Base-by-base conservation (phyloP, 1,140 invertebrate genomes). In the Drosophila lowei region DNA sequence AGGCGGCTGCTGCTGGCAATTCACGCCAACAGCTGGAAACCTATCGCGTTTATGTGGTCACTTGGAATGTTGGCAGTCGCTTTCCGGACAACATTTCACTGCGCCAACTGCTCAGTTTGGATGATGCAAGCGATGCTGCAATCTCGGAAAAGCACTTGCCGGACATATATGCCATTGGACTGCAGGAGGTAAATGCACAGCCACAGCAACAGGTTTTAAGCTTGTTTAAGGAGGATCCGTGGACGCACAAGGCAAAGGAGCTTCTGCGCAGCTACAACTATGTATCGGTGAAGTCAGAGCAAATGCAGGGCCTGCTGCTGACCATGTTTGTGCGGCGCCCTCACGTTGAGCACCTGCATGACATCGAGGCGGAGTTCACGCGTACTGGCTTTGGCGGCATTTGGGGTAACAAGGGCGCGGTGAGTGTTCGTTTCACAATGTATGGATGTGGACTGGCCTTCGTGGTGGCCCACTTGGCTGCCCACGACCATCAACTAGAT, bases 331-430 rank as follows among this genome's bases (percentile, higher is more conserved):
- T 94, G 28, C 93, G 96, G 50, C 93, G 95, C 71, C 94, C 95
- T 78, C 96, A 98, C 92, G 91, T 99, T 0, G 93, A 94, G 18
- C 94, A 96, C 92, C 90, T 98, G 23, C 93, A 96, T 74, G 95
- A 96, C 81, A 95, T 98, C 52, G 96, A 98, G 90, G 95, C 95
- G 15, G 94, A 96, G 77, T 96, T 95, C 81, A 98, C 97, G 0
- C 94, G 95, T 77, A 98, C 97, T 50, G 98, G 97, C 0, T 93
- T 98, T 67, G 95, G 94, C 38, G 98, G 98, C 60, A 94, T 97
- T 90, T 98, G 97, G 97, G 97, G 97, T 56, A 99, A 98, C 91
- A 99, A 99, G 93, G 98, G 98, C 18, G 97, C 96, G 2, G 95
- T 98, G 0, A 97, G 95, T 83, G 93, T 98, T 48, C 93, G 98